Evolutionary conservation across 2,797 vertebrate species (phyloP).

Genomic region (Sparidentex hasta): DNA sequence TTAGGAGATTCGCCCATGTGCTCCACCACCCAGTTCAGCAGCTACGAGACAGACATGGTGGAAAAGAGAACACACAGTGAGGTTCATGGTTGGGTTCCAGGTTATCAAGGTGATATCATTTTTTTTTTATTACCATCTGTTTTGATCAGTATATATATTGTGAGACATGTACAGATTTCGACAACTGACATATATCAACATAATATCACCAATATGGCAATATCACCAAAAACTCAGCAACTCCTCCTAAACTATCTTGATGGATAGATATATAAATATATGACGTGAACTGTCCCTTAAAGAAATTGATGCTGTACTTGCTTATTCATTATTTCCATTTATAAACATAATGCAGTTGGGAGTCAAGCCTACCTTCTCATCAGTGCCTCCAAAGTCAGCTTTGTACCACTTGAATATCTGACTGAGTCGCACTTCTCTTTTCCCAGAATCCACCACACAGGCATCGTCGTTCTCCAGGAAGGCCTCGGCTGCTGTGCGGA

Average conservation of each 20-base stretch:
- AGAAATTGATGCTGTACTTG: too few species aligned
- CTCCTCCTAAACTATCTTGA: too few species aligned
- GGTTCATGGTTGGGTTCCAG: neutral
- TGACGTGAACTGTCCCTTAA: too few species aligned
- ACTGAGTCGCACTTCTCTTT: slow-evolving; percentile 86
- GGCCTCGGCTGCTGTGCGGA: slow-evolving; percentile 84
- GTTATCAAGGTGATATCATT: neutral
- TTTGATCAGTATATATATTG: neutral
- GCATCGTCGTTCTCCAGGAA: slow-evolving; percentile 86
- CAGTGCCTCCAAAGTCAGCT: slow-evolving; percentile 87
- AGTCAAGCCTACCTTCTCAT: slow-evolving; percentile 82
- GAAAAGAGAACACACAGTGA: neutral
- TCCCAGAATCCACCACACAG: slow-evolving; percentile 82
- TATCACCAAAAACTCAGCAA: too few species aligned
- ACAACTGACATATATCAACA: too few species aligned
- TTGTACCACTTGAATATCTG: slow-evolving; percentile 91
- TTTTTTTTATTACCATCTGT: neutral
- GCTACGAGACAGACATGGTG: slow-evolving; percentile 57
- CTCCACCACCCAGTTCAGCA: slow-evolving; percentile 86
- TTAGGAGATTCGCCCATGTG: slow-evolving; percentile 88
- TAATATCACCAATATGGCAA: too few species aligned
- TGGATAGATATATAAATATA: too few species aligned
- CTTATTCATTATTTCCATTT: neutral
- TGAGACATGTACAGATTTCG: neutral
- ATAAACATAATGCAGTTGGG: too few species aligned